phyloP scores from a whole-genome alignment of 2,797 vertebrate genomes.

The Heterohyrax brucei region DNA sequence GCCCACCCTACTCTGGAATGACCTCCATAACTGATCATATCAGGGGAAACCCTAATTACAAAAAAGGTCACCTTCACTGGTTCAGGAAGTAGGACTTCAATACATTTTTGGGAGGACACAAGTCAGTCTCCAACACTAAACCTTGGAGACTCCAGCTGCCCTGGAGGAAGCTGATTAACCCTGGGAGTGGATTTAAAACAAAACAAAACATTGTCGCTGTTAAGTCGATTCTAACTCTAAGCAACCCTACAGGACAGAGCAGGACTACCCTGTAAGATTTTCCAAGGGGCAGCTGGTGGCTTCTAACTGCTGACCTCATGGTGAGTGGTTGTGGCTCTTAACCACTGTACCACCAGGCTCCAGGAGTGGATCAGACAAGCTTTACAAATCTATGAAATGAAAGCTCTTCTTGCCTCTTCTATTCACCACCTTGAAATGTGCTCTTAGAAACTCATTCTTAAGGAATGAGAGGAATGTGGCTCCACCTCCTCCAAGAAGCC shows the following conservation, averaged over 20 bases:
- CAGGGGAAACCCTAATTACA: background rate
- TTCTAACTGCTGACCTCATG: background rate
- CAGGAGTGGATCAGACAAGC: too few species aligned
- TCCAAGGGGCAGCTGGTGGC: background rate
- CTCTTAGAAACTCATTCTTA: conserved; percentile 8
- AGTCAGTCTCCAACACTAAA: background rate
- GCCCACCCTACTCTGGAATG: background rate
- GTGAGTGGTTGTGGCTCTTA: too few species aligned
- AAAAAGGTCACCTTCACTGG: background rate
- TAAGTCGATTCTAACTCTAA: too few species aligned
- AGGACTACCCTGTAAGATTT: too few species aligned
- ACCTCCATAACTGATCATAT: background rate
- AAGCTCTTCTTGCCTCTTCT: background rate
- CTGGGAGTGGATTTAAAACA: background rate
- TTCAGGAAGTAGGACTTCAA: background rate
- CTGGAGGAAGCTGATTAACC: background rate
- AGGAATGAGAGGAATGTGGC: conserved; percentile 14
- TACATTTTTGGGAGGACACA: background rate
- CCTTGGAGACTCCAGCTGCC: background rate
- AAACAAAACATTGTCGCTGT: background rate
- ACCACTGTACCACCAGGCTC: too few species aligned
- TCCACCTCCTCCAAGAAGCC: background rate
- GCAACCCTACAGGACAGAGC: too few species aligned
- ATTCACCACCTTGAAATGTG: background rate
- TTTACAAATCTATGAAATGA: background rate